A percentile compares a stretch with the other conserved stretches of the same genome.
phyloP scores from a whole-genome alignment of 2,888 invertebrate species.

The Brachypalpus laphriformis region DNA sequence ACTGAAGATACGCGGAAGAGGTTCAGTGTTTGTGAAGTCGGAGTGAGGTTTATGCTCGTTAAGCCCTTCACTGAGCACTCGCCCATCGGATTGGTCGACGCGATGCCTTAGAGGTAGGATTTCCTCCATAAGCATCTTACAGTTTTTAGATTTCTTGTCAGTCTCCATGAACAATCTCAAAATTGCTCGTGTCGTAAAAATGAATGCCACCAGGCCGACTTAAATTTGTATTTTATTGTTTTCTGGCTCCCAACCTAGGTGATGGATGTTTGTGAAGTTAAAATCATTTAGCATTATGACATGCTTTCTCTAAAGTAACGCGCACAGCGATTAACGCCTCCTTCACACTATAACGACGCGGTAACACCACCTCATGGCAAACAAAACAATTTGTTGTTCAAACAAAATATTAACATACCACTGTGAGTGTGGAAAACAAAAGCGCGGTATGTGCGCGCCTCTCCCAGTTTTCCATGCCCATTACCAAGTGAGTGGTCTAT shows the following conservation, averaged over 20 bases:
- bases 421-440: neutral
- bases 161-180: too few relatives aligned
- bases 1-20: too few relatives aligned
- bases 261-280: slow-evolving; percentile 6
- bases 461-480: slow-evolving; percentile 5
- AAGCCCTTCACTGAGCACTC: too few relatives aligned
- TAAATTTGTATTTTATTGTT: neutral
- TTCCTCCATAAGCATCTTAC: too few relatives aligned
- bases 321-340: slow-evolving; percentile 51
- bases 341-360: neutral
- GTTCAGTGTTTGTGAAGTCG: too few relatives aligned
- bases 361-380: slow-evolving; percentile 1
- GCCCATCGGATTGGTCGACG: too few relatives aligned
- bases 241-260: neutral
- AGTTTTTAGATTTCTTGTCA: too few relatives aligned
- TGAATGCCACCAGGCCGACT: neutral
- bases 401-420: slow-evolving; percentile 45
- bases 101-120: too few relatives aligned
- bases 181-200: neutral
- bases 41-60: too few relatives aligned
- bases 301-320: slow-evolving; percentile 30
- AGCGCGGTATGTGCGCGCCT: neutral
- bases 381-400: slow-evolving; percentile 39
- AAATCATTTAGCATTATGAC: slow-evolving; percentile 37
- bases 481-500: slow-evolving; percentile 27